Conservation (phyloP, 1,140 invertebrate species). For the Zeugodacus cucurbitae region DNA sequence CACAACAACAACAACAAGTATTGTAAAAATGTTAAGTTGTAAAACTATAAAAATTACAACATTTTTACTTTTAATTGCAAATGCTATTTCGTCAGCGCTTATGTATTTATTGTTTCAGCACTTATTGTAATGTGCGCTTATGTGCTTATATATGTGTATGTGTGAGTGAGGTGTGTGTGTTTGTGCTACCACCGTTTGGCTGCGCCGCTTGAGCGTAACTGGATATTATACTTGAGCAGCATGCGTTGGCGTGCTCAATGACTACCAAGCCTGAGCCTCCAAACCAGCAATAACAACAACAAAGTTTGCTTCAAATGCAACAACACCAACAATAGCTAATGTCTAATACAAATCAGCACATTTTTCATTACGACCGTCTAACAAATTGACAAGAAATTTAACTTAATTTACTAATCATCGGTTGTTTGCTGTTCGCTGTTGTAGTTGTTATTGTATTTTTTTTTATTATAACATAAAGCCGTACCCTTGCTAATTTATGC, state of each 20-base stretch:
- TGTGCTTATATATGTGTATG: background rate
- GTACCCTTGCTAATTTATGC: background rate
- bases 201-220: background rate
- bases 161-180: background rate
- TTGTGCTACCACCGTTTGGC: background rate
- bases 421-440: background rate
- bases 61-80: conserved; percentile 29
- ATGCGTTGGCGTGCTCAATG: conserved; percentile 1
- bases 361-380: background rate
- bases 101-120: background rate
- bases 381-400: conserved; percentile 15
- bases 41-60: conserved; percentile 32
- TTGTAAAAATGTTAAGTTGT: background rate
- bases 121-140: background rate
- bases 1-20: background rate
- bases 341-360: background rate
- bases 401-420: background rate
- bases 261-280: background rate
- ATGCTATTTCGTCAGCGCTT: background rate
- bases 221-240: background rate
- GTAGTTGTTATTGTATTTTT: background rate
- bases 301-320: background rate
- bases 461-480: background rate
- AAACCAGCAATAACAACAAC: background rate
- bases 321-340: background rate